phyloP scores from a whole-genome alignment of 2,797 vertebrate species.

The Notamacropus eugenii region DNA sequence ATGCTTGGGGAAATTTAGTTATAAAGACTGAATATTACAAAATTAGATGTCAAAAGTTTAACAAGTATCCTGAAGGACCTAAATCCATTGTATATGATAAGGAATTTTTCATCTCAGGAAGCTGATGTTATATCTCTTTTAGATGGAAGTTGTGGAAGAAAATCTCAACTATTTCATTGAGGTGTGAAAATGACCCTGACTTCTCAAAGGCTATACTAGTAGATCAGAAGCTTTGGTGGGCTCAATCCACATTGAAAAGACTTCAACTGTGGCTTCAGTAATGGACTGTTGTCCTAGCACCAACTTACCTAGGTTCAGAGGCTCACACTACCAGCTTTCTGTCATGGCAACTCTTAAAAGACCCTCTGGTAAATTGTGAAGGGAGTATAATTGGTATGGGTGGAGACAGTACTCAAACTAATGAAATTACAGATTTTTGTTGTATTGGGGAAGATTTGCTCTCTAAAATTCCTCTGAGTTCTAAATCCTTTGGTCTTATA shows the following conservation, averaged over 20 bases:
- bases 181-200: neutral
- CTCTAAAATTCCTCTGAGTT: neutral
- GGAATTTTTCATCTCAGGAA: neutral
- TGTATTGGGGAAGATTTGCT: neutral
- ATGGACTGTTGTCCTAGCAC: neutral
- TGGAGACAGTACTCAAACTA: neutral
- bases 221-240: neutral
- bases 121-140: neutral
- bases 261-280: neutral
- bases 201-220: neutral
- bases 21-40: neutral
- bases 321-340: neutral
- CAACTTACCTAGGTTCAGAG: neutral
- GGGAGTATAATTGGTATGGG: neutral
- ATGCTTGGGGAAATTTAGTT: conserved; percentile 9
- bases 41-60: conserved; percentile 9
- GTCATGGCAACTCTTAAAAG: neutral
- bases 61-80: conserved; percentile 17
- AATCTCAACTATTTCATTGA: neutral
- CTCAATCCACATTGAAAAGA: neutral
- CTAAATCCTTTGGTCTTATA: neutral
- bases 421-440: neutral
- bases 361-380: neutral
- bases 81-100: conserved; percentile 15
- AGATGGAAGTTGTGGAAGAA: neutral